These are phyloP conservation scores for Lampris megalopsis DNA, from an alignment of 2,113 vertebrate genomes.

Conservation along the genomic window DNA sequence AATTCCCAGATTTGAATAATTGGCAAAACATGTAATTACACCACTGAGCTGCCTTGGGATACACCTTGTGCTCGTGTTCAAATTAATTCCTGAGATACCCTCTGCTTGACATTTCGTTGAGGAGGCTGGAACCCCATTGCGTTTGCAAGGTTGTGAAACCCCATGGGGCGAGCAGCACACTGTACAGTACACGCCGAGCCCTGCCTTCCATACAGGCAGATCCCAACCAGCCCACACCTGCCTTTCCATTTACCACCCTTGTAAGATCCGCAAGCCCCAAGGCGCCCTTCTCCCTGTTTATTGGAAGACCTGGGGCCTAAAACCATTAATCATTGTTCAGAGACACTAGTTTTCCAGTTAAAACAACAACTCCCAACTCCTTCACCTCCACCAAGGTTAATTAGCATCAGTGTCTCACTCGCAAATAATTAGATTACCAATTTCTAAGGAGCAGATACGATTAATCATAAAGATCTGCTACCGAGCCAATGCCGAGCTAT, in stretches of 20 bases:
- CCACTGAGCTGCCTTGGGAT: slow-evolving; percentile 55
- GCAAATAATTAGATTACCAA: slow-evolving; percentile 66
- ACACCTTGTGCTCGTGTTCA: slow-evolving; percentile 60
- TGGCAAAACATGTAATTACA: slow-evolving; percentile 78
- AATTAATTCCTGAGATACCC: slow-evolving; percentile 73
- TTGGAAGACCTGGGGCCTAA: slow-evolving; percentile 44
- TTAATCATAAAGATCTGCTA: slow-evolving; percentile 60
- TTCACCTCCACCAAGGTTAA: slow-evolving; percentile 78
- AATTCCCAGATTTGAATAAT: slow-evolving; percentile 70
- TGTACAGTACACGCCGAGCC: slow-evolving; percentile 34
- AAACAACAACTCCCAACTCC: slow-evolving; percentile 64
- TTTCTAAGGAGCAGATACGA: slow-evolving; percentile 53
- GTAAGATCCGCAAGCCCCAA: slow-evolving; percentile 53
- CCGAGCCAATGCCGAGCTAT: slow-evolving; percentile 28
- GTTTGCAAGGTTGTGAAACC: slow-evolving; percentile 34
- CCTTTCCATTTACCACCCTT: slow-evolving; percentile 29
- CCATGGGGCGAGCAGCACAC: slow-evolving; percentile 34
- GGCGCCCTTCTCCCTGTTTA: slow-evolving; percentile 73
- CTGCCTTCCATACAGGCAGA: slow-evolving; percentile 3
- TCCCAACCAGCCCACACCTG: slow-evolving; percentile 17
- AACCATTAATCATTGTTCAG: slow-evolving; percentile 74
- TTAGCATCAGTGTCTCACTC: slow-evolving; percentile 62
- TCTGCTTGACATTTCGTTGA: slow-evolving; percentile 74
- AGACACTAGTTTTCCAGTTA: slow-evolving; percentile 62
- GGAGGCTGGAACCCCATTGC: slow-evolving; percentile 69